phyloP scores from a whole-genome alignment of 2,888 invertebrate species.

The Agrilus biguttatus region DNA sequence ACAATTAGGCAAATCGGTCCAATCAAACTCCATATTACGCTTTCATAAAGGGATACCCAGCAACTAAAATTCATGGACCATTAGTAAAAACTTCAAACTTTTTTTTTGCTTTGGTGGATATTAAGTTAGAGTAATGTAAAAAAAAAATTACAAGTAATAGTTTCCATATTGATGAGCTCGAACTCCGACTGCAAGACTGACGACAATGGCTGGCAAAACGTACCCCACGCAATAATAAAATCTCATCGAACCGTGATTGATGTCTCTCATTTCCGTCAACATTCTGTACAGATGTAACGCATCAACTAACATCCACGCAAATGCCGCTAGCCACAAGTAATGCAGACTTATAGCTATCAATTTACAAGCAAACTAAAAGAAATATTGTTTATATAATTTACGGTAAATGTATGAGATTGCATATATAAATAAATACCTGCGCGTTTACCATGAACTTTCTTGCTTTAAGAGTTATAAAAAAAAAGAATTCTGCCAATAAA shows the following conservation, averaged over 20 bases:
- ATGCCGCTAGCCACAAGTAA: constrained; percentile 82
- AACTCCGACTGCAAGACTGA: constrained; percentile 82
- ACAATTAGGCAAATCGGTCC: constrained; percentile 76
- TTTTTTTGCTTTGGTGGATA: not conserved
- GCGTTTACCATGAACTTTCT: constrained; percentile 65
- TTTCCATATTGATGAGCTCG: constrained; percentile 92
- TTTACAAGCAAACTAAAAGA: constrained; percentile 64
- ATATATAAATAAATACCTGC: constrained; percentile 40
- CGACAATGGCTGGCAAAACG: constrained; percentile 80
- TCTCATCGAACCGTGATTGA: constrained; percentile 87
- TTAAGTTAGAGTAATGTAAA: not conserved
- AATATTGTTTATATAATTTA: constrained; percentile 6
- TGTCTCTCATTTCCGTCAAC: constrained; percentile 89
- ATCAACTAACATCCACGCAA: constrained; percentile 86
- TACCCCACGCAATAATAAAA: constrained; percentile 89
- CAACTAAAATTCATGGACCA: constrained; percentile 48
- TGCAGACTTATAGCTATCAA: constrained; percentile 81
- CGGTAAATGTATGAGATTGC: not conserved
- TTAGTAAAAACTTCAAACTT: constrained; percentile 1
- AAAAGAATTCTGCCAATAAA: constrained; percentile 72
- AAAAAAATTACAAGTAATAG: constrained; percentile 68
- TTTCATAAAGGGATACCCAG: constrained; percentile 88
- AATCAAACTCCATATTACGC: constrained; percentile 90
- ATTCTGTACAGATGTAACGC: constrained; percentile 86
- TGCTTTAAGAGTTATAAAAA: constrained; percentile 75